Percentiles rank a stretch among this genome's conserved stretches.
Evolutionary conservation across 2,888 invertebrate species (phyloP).

Genomic region (Mythimna impura): DNA sequence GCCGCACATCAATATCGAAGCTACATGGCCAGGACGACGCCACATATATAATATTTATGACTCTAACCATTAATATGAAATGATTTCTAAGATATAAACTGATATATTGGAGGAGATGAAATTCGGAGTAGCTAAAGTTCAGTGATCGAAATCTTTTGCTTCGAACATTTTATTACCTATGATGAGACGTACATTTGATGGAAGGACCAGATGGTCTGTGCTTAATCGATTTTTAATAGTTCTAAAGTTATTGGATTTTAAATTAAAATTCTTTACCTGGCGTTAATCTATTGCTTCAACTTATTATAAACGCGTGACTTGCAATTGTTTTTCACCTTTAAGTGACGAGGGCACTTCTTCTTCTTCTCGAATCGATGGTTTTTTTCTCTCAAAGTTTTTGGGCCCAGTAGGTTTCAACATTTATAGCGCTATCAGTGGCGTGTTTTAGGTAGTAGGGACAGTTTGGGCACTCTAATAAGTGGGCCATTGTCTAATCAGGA

Average conservation of each 20-base stretch:
- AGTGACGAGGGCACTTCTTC: neutral
- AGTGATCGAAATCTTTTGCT: slow-evolving; percentile 13
- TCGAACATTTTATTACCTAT: slow-evolving; percentile 23
- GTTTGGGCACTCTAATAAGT: no score
- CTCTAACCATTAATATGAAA: slow-evolving; percentile 50
- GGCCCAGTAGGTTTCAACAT: no score
- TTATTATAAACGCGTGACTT: neutral
- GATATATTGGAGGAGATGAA: slow-evolving; percentile 23
- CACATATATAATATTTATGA: slow-evolving; percentile 58
- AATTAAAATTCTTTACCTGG: neutral
- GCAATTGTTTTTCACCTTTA: neutral
- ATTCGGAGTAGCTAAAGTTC: slow-evolving; percentile 17
- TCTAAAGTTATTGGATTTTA: neutral
- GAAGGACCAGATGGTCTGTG: slow-evolving; percentile 13
- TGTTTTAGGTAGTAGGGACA: no score
- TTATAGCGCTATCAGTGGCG: no score
- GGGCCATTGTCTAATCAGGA: no score
- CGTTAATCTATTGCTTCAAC: neutral
- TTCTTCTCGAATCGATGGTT: no score
- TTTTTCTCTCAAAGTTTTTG: no score
- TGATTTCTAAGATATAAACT: slow-evolving; percentile 44
- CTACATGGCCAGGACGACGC: slow-evolving; percentile 23
- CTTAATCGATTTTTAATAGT: slow-evolving; percentile 11
- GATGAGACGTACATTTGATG: slow-evolving; percentile 4
- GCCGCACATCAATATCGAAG: slow-evolving; percentile 42